A percentile compares a stretch with the other conserved stretches of the same genome.
These are phyloP conservation scores for Pungitius pungitius DNA, from an alignment of 2,113 vertebrate species.

Conservation along the genomic window DNA sequence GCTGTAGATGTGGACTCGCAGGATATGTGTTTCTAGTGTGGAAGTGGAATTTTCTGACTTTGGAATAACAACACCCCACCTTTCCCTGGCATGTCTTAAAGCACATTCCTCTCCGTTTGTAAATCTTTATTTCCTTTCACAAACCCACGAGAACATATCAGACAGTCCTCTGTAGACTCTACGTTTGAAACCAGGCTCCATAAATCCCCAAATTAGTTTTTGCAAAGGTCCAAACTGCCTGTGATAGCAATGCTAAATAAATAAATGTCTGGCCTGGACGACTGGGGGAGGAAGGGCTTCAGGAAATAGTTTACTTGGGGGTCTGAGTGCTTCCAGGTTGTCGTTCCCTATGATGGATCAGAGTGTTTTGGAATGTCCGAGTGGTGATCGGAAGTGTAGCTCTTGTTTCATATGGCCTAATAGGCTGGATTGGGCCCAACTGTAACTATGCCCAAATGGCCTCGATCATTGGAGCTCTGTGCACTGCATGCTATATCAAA, in stretches of 20 bases:
- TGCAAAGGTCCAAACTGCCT: conserved; percentile 49
- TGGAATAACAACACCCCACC: conserved; percentile 69
- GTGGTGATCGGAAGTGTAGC: conserved; percentile 52
- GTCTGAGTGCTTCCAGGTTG: conserved; percentile 75
- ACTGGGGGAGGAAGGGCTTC: conserved; percentile 58
- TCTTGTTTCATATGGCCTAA: conserved; percentile 62
- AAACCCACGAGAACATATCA: conserved; percentile 65
- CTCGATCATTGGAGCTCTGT: conserved; percentile 43
- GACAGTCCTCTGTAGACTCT: conserved; percentile 36
- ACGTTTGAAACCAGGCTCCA: conserved; percentile 58
- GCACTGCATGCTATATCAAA: conserved; percentile 44
- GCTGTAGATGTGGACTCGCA: conserved; percentile 37
- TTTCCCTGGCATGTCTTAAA: conserved; percentile 63
- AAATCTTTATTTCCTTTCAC: conserved; percentile 68
- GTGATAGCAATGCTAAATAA: conserved; percentile 66
- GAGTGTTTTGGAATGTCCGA: conserved; percentile 61
- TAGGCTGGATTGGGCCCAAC: conserved; percentile 34
- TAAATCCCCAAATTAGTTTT: conserved; percentile 65
- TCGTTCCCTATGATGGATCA: conserved; percentile 70
- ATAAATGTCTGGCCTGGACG: conserved; percentile 62
- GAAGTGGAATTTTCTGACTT: conserved; percentile 59
- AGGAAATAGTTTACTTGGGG: conserved; percentile 72
- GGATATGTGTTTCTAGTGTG: conserved; percentile 58
- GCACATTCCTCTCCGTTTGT: conserved; percentile 52
- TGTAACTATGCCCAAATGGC: conserved; percentile 60